phyloP scores from a whole-genome alignment of 2,888 invertebrate genomes.

The Petrolisthes cinctipes region DNA sequence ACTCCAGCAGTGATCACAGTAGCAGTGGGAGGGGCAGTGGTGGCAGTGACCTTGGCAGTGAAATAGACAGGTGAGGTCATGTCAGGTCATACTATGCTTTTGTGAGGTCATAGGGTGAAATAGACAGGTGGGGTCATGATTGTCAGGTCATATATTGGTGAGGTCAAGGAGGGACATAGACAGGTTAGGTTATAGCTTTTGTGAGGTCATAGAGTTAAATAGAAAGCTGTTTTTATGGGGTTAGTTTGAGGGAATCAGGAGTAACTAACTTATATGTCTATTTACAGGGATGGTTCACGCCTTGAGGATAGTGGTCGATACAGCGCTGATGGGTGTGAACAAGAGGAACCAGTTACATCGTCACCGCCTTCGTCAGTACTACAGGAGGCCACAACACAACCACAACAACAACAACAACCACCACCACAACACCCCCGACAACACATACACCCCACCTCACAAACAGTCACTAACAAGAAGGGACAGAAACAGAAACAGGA shows the following conservation, averaged over 20 bases:
- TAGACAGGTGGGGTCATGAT: slow-evolving; percentile 19
- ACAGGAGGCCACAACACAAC: background rate
- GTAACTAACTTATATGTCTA: too few relatives aligned
- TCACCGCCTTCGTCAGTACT: background rate
- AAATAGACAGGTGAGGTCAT: slow-evolving; percentile 41
- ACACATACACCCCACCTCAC: background rate
- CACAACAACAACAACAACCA: background rate
- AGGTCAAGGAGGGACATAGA: too few relatives aligned
- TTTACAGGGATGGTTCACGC: slow-evolving; percentile 49
- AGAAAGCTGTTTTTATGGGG: too few relatives aligned
- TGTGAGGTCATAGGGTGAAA: too few relatives aligned
- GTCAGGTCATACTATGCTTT: background rate
- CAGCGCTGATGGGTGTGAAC: slow-evolving; percentile 51
- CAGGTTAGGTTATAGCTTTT: background rate
- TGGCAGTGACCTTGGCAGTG: slow-evolving; percentile 56
- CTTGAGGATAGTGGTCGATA: slow-evolving; percentile 54
- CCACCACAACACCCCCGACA: background rate
- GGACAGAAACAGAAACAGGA: too few relatives aligned
- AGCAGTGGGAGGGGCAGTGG: slow-evolving; percentile 57
- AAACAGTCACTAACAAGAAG: background rate
- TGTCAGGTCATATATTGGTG: slow-evolving; percentile 27
- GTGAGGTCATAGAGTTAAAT: too few relatives aligned
- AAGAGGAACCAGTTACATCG: background rate
- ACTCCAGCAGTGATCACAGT: slow-evolving; percentile 55
- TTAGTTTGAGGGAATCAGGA: too few relatives aligned